phyloP scores from a whole-genome alignment of 2,113 vertebrate genomes.

The Stigmatopora argus region DNA sequence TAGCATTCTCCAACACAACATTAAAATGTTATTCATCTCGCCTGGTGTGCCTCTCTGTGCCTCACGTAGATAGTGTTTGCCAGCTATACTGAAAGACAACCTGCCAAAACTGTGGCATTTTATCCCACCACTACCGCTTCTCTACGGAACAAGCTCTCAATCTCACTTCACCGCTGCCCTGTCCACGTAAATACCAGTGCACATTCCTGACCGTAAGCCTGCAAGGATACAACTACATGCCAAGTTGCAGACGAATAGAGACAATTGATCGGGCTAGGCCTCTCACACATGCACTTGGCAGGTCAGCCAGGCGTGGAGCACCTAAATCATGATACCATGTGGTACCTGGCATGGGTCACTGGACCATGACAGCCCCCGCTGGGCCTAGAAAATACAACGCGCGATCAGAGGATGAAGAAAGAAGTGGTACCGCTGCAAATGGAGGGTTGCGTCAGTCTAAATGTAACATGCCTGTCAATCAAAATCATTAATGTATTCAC shows the following conservation, averaged over 20 bases:
- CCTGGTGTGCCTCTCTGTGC: slow-evolving; percentile 9
- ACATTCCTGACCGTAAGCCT: slow-evolving; percentile 44
- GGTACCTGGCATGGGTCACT: slow-evolving; percentile 48
- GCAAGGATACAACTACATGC: slow-evolving; percentile 25
- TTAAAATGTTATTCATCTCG: not conserved
- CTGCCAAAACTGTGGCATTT: slow-evolving; percentile 50
- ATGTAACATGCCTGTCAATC: slow-evolving; percentile 6
- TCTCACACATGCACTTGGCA: slow-evolving; percentile 57
- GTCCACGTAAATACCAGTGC: slow-evolving; percentile 60
- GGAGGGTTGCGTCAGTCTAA: slow-evolving; percentile 15
- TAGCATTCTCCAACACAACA: too few species aligned
- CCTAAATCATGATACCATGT: slow-evolving; percentile 64
- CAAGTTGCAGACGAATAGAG: slow-evolving; percentile 15
- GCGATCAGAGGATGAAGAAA: slow-evolving; percentile 16
- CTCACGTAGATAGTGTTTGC: slow-evolving; percentile 11
- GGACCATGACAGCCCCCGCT: slow-evolving; percentile 57
- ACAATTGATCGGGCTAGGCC: slow-evolving; percentile 57
- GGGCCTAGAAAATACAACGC: slow-evolving; percentile 53
- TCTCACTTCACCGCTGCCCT: slow-evolving; percentile 28
- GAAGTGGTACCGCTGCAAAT: slow-evolving; percentile 6
- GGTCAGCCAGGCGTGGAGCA: slow-evolving; percentile 54
- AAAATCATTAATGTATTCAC: too few species aligned
- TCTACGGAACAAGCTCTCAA: slow-evolving; percentile 24
- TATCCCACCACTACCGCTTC: slow-evolving; percentile 19
- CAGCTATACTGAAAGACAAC: slow-evolving; percentile 12